A percentile compares a stretch with the other conserved stretches of the same genome.
phyloP scores from a whole-genome alignment of 2,888 invertebrate genomes.

The Parnassius apollo region DNA sequence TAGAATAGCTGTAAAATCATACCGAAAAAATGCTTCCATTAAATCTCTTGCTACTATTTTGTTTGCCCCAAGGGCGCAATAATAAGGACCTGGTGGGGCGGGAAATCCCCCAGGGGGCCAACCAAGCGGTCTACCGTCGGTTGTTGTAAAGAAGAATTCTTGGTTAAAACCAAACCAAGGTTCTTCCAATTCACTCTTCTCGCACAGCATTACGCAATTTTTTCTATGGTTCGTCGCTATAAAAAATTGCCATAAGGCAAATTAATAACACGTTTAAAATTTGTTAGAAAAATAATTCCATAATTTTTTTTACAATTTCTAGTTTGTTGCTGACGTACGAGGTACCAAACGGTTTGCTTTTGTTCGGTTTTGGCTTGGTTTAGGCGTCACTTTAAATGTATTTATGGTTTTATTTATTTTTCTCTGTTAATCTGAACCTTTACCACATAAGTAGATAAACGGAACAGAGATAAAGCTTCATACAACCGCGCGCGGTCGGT shows the following conservation, averaged over 20 bases:
- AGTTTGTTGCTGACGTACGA: too few species aligned
- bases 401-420: too few species aligned
- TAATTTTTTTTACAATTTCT: too few species aligned
- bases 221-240: conserved; percentile 64
- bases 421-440: too few species aligned
- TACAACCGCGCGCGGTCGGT: too few species aligned
- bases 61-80: conserved; percentile 91
- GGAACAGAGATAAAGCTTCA: too few species aligned
- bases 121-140: conserved; percentile 83
- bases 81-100: conserved; percentile 88
- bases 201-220: conserved; percentile 72
- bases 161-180: conserved; percentile 90
- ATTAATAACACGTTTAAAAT: too few species aligned
- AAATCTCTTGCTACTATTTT: conserved; percentile 90
- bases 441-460: too few species aligned
- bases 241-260: not conserved
- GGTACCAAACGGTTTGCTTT: too few species aligned
- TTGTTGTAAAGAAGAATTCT: conserved; percentile 69
- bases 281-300: too few species aligned
- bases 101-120: conserved; percentile 88
- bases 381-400: too few species aligned
- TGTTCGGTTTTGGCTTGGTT: too few species aligned
- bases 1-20: conserved; percentile 39
- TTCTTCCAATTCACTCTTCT: conserved; percentile 80
- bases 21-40: conserved; percentile 87